Evolutionary conservation across 1,140 invertebrate genomes (phyloP).

Genomic region (Monochamus saltuarius): DNA sequence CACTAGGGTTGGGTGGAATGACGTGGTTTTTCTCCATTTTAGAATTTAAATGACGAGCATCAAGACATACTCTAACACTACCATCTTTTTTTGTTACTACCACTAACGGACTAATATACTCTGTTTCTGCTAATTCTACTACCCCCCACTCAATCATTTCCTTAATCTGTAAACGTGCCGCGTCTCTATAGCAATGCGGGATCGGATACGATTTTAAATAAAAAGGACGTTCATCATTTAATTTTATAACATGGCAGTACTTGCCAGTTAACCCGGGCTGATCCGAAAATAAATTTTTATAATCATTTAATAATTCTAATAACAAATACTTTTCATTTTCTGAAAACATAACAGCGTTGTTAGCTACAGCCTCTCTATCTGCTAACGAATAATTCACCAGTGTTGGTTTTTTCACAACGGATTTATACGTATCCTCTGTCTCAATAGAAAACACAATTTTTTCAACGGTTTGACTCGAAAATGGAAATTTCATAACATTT

Average conservation of each 20-base stretch:
- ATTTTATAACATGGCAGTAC: not conserved
- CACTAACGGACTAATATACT: conserved; percentile 11
- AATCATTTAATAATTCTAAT: not conserved
- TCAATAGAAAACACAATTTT: no score
- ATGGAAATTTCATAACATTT: not conserved
- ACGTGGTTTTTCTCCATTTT: conserved; percentile 1
- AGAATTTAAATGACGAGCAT: conserved; percentile 9
- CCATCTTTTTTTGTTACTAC: conserved; percentile 10
- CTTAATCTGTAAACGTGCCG: not conserved
- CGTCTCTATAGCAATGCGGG: not conserved
- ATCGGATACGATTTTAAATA: conserved; percentile 5
- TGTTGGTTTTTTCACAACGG: not conserved
- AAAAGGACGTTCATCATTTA: conserved; percentile 1
- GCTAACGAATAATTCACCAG: not conserved
- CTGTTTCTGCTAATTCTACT: not conserved
- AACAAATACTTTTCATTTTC: not conserved
- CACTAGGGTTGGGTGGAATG: conserved; percentile 8
- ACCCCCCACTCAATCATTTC: conserved; percentile 11
- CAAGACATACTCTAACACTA: conserved; percentile 4
- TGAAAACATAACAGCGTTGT: no score
- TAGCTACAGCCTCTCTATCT: not conserved
- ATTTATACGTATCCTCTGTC: not conserved
- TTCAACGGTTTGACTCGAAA: no score
- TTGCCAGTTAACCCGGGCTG: not conserved
- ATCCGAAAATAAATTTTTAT: not conserved